Conservation (phyloP, 2,888 invertebrate species). For the Polia nebulosa region DNA sequence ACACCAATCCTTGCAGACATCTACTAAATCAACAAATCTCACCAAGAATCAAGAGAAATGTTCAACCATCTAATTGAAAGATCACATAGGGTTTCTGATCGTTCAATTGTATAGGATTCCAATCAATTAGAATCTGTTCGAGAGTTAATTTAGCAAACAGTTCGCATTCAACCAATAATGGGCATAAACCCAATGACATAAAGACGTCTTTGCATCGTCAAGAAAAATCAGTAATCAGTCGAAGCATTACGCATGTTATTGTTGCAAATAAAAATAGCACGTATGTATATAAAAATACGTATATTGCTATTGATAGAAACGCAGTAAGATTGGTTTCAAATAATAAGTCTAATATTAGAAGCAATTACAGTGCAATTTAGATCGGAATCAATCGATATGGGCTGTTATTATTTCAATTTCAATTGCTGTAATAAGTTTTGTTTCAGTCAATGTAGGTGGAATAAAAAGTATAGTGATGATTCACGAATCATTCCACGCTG, state of each 20-base stretch:
- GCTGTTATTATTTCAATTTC: neutral
- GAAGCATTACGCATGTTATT: conserved; percentile 14
- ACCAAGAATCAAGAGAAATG: conserved; percentile 8
- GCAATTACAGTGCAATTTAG: conserved; percentile 45
- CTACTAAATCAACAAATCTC: neutral
- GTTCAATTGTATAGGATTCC: conserved; percentile 39
- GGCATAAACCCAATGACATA: conserved; percentile 6
- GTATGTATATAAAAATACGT: conserved; percentile 1
- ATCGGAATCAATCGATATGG: conserved; percentile 40
- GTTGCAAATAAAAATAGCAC: conserved; percentile 25
- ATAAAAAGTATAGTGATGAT: neutral
- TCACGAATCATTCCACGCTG: neutral
- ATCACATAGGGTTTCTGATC: conserved; percentile 33
- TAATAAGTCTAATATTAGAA: conserved; percentile 13
- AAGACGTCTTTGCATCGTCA: conserved; percentile 17
- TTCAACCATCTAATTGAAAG: conserved; percentile 32
- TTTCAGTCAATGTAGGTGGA: conserved; percentile 1
- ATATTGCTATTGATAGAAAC: conserved; percentile 8
- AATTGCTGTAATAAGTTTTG: conserved; percentile 25
- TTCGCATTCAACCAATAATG: conserved; percentile 15
- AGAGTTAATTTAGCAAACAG: conserved; percentile 34
- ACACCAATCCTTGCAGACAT: neutral
- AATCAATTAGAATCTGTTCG: conserved; percentile 53
- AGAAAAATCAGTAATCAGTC: conserved; percentile 4
- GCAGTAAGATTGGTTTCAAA: conserved; percentile 35